Conservation (phyloP, 1,140 invertebrate species). For the Bombus pascuorum region DNA sequence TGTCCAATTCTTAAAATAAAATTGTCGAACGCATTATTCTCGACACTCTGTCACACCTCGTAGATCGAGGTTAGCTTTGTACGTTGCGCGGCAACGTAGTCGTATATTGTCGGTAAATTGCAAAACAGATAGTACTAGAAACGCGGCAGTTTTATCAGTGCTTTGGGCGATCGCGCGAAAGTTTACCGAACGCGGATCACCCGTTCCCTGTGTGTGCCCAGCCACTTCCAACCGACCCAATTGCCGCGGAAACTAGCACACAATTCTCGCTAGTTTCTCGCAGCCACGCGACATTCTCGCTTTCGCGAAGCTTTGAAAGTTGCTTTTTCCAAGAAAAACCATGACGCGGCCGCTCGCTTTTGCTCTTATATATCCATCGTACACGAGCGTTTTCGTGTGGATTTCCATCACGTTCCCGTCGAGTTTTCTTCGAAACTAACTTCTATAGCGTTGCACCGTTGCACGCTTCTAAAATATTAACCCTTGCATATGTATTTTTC, state of each 20-base stretch:
- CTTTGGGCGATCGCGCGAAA: constrained; percentile 6
- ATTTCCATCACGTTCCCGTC: too few species aligned
- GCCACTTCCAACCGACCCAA: constrained; percentile 7
- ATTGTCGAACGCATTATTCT: not conserved
- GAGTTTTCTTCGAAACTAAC: not conserved
- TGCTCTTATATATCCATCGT: not conserved
- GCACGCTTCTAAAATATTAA: not conserved
- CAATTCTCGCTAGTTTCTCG: constrained; percentile 9
- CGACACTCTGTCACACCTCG: not conserved
- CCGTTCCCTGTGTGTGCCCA: not conserved
- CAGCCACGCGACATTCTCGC: not conserved
- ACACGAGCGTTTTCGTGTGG: not conserved
- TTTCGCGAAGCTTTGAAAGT: constrained; percentile 10
- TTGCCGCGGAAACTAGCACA: constrained; percentile 18
- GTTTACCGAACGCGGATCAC: constrained; percentile 18
- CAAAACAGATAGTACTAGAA: not conserved
- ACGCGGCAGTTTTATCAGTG: constrained; percentile 6
- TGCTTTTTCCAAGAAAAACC: constrained; percentile 4
- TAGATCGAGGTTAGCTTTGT: not conserved
- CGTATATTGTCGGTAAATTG: not conserved
- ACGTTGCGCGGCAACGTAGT: not conserved
- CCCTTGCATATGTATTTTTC: not conserved
- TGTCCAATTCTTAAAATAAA: too few species aligned
- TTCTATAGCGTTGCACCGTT: not conserved
- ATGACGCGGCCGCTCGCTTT: not conserved